Evolutionary conservation across 2,888 invertebrate genomes (phyloP).

Genomic region (Lepidochrysops patricia): DNA sequence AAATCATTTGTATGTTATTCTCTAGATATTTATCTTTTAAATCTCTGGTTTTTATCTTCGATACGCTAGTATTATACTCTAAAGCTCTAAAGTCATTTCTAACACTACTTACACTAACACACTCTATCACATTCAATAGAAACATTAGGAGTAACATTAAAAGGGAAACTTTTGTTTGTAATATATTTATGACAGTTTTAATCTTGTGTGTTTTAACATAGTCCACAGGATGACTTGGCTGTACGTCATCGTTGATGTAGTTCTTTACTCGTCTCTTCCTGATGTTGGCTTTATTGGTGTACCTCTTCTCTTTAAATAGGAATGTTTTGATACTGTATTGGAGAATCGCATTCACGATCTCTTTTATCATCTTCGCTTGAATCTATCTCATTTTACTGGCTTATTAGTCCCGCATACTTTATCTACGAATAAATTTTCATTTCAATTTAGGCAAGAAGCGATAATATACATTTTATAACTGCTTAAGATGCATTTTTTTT

Average conservation of each 20-base stretch:
- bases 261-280: constrained; percentile 37
- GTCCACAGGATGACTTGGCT: constrained; percentile 47
- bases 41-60: constrained; percentile 36
- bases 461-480: constrained; percentile 10
- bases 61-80: constrained; percentile 32
- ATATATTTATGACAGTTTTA: constrained; percentile 38
- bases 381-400: constrained; percentile 52
- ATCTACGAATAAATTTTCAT: constrained; percentile 14
- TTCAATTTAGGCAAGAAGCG: constrained; percentile 10
- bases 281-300: constrained; percentile 39
- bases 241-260: constrained; percentile 27
- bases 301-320: constrained; percentile 36
- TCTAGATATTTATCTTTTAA: constrained; percentile 33
- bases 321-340: constrained; percentile 37
- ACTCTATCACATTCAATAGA: constrained; percentile 65
- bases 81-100: constrained; percentile 31
- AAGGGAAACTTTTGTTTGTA: constrained; percentile 32
- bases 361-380: constrained; percentile 57
- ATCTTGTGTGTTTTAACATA: constrained; percentile 60
- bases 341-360: constrained; percentile 64
- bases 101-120: constrained; percentile 60
- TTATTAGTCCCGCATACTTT: constrained; percentile 30
- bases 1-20: constrained; percentile 37
- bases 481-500: no score
- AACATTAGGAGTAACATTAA: constrained; percentile 52